These are phyloP conservation scores for Drosophila infuscata DNA, from an alignment of 2,888 invertebrate species.

Conservation along the genomic window DNA sequence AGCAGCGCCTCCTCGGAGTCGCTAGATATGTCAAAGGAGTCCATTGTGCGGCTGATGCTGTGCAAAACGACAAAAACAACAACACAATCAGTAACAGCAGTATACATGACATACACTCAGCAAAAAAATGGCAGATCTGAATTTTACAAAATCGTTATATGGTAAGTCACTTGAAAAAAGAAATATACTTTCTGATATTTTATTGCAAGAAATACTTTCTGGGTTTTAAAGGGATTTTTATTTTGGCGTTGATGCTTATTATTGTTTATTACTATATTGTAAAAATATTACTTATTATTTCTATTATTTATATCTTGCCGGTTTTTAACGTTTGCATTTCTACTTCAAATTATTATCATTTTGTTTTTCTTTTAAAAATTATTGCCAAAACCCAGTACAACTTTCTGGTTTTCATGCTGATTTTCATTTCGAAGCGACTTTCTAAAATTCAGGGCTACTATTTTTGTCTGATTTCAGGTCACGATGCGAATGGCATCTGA, in stretches of 20 bases:
- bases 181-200: too few species aligned
- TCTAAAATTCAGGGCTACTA: not conserved
- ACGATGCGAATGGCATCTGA: constrained; percentile 45
- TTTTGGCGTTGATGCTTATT: too few species aligned
- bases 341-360: not conserved
- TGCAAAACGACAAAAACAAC: constrained; percentile 53
- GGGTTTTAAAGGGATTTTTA: too few species aligned
- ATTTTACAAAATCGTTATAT: not conserved
- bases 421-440: not conserved
- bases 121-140: not conserved
- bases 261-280: too few species aligned
- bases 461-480: constrained; percentile 24
- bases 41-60: constrained; percentile 84
- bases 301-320: too few species aligned
- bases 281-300: too few species aligned
- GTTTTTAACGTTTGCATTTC: too few species aligned
- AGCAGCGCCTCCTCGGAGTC: constrained; percentile 85
- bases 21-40: constrained; percentile 85
- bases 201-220: too few species aligned
- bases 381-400: not conserved
- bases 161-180: too few species aligned
- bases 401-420: not conserved
- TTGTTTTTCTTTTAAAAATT: not conserved
- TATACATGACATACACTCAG: constrained; percentile 5
- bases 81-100: constrained; percentile 18